Percentiles rank a stretch among this genome's conserved stretches.
Evolutionary conservation across 1,140 invertebrate species (phyloP).

Genomic region (Hyphantria cunea): DNA sequence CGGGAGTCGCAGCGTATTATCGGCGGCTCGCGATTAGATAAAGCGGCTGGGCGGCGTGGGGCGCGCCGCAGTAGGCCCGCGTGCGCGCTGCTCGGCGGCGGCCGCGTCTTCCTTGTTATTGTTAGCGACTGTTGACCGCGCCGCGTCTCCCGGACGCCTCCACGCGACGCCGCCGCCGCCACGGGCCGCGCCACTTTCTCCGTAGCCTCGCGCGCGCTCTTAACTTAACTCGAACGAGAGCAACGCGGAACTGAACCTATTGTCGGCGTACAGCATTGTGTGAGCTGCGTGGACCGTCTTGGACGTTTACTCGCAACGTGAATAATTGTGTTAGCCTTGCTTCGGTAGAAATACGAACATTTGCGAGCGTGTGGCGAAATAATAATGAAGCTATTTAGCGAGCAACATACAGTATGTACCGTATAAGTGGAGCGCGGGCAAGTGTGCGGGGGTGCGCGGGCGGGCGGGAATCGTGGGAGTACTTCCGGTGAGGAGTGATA

Average conservation of each 20-base stretch:
- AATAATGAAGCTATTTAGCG: background rate
- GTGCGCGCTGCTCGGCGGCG: constrained; percentile 36
- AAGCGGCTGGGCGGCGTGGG: constrained; percentile 46
- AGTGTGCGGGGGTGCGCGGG: constrained; percentile 12
- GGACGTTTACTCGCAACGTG: no score
- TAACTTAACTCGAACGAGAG: no score
- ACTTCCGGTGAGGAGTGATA: background rate
- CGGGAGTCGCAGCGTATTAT: constrained; percentile 51
- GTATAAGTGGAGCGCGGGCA: constrained; percentile 13
- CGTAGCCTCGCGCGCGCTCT: background rate
- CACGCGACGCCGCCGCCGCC: constrained; percentile 26
- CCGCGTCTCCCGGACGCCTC: constrained; percentile 2
- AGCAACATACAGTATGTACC: background rate
- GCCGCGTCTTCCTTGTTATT: constrained; percentile 58
- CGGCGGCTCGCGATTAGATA: constrained; percentile 62
- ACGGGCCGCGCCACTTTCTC: constrained; percentile 8
- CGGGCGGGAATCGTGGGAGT: background rate
- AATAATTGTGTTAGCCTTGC: no score
- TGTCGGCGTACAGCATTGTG: no score
- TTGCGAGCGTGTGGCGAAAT: background rate
- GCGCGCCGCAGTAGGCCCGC: constrained; percentile 45
- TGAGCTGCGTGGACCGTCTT: no score
- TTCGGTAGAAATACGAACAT: background rate
- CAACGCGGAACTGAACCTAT: no score
- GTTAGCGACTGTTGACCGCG: constrained; percentile 60